These are phyloP conservation scores for Triops longicaudatus DNA, from an alignment of 1,140 invertebrate genomes.

Conservation along the genomic window DNA sequence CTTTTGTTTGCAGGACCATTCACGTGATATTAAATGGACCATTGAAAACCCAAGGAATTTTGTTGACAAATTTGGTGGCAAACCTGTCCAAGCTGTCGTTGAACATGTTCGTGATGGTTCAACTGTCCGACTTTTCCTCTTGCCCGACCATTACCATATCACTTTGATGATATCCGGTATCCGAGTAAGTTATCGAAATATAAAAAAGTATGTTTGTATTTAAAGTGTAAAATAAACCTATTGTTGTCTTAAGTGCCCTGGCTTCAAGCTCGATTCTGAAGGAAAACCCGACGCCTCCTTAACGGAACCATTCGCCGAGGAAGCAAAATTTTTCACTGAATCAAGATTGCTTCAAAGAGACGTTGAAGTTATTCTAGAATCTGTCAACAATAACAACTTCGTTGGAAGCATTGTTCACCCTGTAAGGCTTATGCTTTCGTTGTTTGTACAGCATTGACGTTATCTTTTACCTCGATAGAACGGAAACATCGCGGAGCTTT, in stretches of 20 bases:
- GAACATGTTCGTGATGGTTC: constrained; percentile 95
- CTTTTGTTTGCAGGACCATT: constrained; percentile 43
- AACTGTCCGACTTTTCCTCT: constrained; percentile 77
- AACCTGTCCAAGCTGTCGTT: constrained; percentile 77
- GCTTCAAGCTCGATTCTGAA: constrained; percentile 58
- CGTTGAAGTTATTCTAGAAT: constrained; percentile 84
- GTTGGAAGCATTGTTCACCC: constrained; percentile 92
- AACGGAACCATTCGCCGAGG: constrained; percentile 58
- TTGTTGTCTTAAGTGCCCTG: constrained; percentile 52
- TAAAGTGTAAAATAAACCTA: constrained; percentile 27
- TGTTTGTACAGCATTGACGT: not conserved
- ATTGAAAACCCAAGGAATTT: constrained; percentile 73
- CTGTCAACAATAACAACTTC: constrained; percentile 72
- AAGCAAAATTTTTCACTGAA: constrained; percentile 87
- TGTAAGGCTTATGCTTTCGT: constrained; percentile 42
- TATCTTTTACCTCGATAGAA: constrained; percentile 44
- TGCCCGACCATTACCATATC: constrained; percentile 79
- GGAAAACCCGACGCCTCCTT: constrained; percentile 53
- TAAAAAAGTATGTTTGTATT: not conserved
- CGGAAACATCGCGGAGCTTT: constrained; percentile 88
- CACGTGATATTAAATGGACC: constrained; percentile 78
- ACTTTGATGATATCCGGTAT: constrained; percentile 93
- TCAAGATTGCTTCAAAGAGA: constrained; percentile 82
- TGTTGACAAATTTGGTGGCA: constrained; percentile 67
- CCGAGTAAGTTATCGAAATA: constrained; percentile 47